These are phyloP conservation scores for Thymelicus lineola DNA, from an alignment of 2,888 invertebrate species.

Conservation along the genomic window DNA sequence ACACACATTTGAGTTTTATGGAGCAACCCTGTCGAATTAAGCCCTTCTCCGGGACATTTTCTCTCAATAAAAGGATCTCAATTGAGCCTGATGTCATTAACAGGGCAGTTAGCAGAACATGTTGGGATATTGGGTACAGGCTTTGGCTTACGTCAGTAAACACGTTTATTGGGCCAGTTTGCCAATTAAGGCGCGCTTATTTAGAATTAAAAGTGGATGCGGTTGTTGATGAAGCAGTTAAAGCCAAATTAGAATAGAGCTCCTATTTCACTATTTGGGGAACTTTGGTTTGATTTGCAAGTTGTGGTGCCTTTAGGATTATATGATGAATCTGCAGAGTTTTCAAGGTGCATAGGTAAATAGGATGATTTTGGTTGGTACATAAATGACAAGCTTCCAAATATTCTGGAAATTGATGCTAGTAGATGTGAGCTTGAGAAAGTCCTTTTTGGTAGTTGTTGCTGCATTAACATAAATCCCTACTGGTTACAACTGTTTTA, in stretches of 20 bases:
- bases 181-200: slow-evolving; percentile 32
- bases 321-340: no score
- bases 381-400: no score
- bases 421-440: no score
- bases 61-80: slow-evolving; percentile 41
- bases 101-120: slow-evolving; percentile 43
- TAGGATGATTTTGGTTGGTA: no score
- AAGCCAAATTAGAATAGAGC: slow-evolving; percentile 18
- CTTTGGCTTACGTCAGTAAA: slow-evolving; percentile 32
- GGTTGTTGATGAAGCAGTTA: slow-evolving; percentile 32
- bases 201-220: slow-evolving; percentile 34
- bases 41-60: slow-evolving; percentile 38
- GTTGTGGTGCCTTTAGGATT: not conserved
- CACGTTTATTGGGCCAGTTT: slow-evolving; percentile 31
- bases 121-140: slow-evolving; percentile 32
- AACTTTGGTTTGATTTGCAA: not conserved
- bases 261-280: slow-evolving; percentile 6
- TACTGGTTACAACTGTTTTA: no score
- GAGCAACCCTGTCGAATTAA: slow-evolving; percentile 51
- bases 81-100: slow-evolving; percentile 47
- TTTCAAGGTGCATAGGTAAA: no score
- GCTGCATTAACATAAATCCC: no score
- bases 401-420: no score
- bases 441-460: no score
- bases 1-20: slow-evolving; percentile 45